Base-by-base conservation (phyloP, 37 sponge, comb jelly and placozoan species). In the Chondrosia reniformis region DNA sequence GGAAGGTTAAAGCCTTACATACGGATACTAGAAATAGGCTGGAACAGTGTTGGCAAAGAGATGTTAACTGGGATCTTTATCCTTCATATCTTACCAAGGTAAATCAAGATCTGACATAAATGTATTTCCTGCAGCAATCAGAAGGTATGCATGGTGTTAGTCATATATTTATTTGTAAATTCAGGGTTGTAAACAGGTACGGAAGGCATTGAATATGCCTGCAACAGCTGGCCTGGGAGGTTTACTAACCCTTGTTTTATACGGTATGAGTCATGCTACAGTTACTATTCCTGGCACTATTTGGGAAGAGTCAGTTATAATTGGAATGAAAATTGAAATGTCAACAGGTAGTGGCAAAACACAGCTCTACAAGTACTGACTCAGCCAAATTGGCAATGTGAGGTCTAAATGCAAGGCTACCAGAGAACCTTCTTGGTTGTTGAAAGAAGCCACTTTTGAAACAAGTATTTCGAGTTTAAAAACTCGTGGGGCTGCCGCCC, bases 381-480 rank as follows among this genome's bases (percentile, higher is more conserved):
- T 27, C 45, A 22, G 34, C 13, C 0, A 78, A 0, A 56, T 85
- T 13, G 21, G 28, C 0, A 10, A 36, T 41, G 76, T 42, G 7
- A 64, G 55, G 0, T 0, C 3, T 21, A 57, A 30, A 17, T 63
- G 75, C 3, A 13, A 46, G 5, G 32, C 37, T 5, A 46, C 37
- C 3, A 27, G 5, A 9, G 56, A 71, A 3, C 64, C 80, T 4
- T 74, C 80, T 0, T 85, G 86, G 86, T 63, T 73, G 13, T 40
- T 85, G n/a, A 76, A 80, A 21, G 86, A 85, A 52, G 77, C 44
- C 8, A 71, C 80, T 0, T 79, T 79, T 46, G 69, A 85, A 42
- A 85, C 79, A 40, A 85, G n/a, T n/a, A n/a, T n/a, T n/a, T n/a
- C n/a, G n/a, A n/a, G n/a, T n/a, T n/a, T n/a, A n/a, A n/a, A n/a